Evolutionary conservation across 1,140 invertebrate genomes (phyloP), one percentile per base, ranked within the genome.

Genomic region (Neuroterus valhalla): DNA sequence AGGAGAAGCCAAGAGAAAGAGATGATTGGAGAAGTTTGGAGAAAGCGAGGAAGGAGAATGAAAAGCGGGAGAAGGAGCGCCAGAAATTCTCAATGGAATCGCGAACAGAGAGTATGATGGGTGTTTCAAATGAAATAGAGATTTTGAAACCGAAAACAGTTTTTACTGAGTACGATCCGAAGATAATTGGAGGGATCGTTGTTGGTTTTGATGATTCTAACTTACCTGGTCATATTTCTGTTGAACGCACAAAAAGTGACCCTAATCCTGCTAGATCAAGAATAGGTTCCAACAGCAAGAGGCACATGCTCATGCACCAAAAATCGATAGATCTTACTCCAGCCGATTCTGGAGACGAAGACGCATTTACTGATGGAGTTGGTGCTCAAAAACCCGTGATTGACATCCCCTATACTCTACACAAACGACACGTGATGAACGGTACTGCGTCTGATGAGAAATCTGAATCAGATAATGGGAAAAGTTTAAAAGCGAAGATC

Each of bases 311-410:
- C n/a, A 96, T 94, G 92, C 95, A 96, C 87, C 95, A 96, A 80
- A 96, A 96, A 84, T 96, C 95, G 0, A 96, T 96, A 75, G 95
- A 96, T 84, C 87, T 96, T 6, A 96, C 95, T 11, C 95, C 95
- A 1, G 94, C 94, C 0, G 95, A 95, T 86, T 94, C 94, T 0
- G 95, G 94, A 38, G 94, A 96, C 81, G 94, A 95, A 85, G 94
- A 95, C 82, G 93, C 94, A 0, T 92, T 95, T 38, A 92, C 90
- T 12, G 91, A 92, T 70, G 89, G 86, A 43, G 81, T 84, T 31
- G 81, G 85, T 0, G 82, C 80, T 14, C 90, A 90, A 46, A 92
- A 92, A 79, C 86, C 89, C 52, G 93, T 93, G 48, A 88, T 91
- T 71, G 95, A 96, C 78, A 96, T 96, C 84, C 94, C 95, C 0